Evolutionary conservation across 2,797 vertebrate genomes (phyloP).

Genomic region (Phalanger gymnotis): DNA sequence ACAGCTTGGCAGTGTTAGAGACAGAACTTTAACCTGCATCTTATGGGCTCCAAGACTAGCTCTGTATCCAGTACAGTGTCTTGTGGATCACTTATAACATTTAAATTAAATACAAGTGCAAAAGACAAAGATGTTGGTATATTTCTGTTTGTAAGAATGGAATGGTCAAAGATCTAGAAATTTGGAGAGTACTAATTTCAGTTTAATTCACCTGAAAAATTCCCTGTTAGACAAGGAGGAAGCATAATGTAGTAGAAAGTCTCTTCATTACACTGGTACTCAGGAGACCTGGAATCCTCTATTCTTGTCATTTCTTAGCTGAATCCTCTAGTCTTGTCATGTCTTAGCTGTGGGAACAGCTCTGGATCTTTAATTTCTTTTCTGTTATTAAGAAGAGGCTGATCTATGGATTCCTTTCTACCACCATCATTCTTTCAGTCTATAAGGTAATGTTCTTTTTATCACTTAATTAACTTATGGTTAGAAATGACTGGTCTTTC

Average conservation of each 20-base stretch:
- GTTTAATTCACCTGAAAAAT: conserved; percentile 26
- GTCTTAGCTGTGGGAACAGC: neutral
- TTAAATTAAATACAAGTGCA: neutral
- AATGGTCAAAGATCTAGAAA: neutral
- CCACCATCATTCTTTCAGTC: neutral
- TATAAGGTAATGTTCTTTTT: conserved; percentile 38
- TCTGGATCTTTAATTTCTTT: neutral
- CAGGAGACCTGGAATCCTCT: neutral
- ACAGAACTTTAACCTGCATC: neutral
- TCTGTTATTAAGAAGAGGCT: neutral
- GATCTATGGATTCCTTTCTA: neutral
- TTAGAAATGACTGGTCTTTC: conserved; percentile 5
- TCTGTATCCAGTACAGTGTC: neutral
- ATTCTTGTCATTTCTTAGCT: neutral
- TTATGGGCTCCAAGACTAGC: neutral
- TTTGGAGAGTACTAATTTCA: neutral
- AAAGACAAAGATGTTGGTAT: conserved; percentile 16
- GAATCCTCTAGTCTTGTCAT: neutral
- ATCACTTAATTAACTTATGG: neutral
- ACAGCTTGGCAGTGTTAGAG: neutral
- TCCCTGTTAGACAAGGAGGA: conserved; percentile 9
- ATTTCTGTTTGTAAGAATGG: conserved; percentile 35
- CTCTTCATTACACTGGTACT: neutral
- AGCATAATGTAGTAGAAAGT: neutral
- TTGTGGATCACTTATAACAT: neutral